phyloP scores from a whole-genome alignment of 2,113 vertebrate species.

The Zosterops japonicus region DNA sequence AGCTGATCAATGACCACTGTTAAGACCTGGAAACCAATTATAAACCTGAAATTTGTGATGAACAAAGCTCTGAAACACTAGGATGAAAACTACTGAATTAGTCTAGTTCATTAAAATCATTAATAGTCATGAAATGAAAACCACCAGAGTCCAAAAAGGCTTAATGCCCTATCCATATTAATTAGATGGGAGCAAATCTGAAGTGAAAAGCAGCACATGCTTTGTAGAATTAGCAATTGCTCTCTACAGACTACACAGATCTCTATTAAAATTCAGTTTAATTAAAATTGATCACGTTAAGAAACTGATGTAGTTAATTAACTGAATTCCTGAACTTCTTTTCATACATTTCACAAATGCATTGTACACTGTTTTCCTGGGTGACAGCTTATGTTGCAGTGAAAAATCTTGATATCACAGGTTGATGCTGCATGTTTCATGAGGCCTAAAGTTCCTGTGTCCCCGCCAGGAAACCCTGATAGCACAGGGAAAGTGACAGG shows the following conservation, averaged over 20 bases:
- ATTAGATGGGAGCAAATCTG: conserved; percentile 96
- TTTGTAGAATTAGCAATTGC: conserved; percentile 88
- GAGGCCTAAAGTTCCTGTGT: conserved; percentile 11
- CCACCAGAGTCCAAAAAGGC: conserved; percentile 97
- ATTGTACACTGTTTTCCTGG: conserved; percentile 82
- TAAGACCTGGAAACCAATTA: conserved; percentile 88
- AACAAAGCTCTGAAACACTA: conserved; percentile 90
- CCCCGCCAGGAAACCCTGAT: neutral
- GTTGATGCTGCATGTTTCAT: conserved; percentile 71
- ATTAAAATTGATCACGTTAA: conserved; percentile 99
- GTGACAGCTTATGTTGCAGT: conserved; percentile 67
- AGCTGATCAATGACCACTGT: conserved; percentile 85
- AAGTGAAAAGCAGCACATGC: conserved; percentile 92
- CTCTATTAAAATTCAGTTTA: conserved; percentile 98
- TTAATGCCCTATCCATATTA: conserved; percentile 99
- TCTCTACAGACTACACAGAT: conserved; percentile 88
- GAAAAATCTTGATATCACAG: conserved; percentile 74
- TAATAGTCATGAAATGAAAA: conserved; percentile 99
- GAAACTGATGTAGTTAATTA: conserved; percentile 99
- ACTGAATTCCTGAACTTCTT: conserved; percentile 91
- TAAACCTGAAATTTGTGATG: conserved; percentile 87
- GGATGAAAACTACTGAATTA: conserved; percentile 97
- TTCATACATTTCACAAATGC: conserved; percentile 84
- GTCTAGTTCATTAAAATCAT: conserved; percentile 99
- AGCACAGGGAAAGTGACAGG: neutral